phyloP scores from a whole-genome alignment of 2,888 invertebrate species.

The Mythimna lalbum region DNA sequence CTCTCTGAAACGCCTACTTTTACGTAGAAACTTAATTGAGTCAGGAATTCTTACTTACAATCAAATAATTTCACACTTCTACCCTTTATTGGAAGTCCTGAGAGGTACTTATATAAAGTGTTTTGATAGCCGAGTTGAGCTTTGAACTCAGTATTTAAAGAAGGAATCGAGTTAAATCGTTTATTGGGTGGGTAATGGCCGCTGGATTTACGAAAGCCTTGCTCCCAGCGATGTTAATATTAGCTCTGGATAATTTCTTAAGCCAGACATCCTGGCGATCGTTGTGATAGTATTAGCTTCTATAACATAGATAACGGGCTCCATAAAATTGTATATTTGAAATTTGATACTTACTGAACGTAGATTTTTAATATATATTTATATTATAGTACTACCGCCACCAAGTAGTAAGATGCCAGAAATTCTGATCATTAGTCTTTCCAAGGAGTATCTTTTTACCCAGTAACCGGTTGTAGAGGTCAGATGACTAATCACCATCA shows the following conservation, averaged over 20 bases:
- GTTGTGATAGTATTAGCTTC: background rate
- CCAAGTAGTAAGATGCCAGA: too few species aligned
- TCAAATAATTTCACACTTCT: constrained; percentile 56
- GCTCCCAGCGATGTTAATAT: constrained; percentile 45
- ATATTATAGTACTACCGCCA: too few species aligned
- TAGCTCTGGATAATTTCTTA: constrained; percentile 31
- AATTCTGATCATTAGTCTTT: too few species aligned
- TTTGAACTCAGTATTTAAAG: constrained; percentile 51
- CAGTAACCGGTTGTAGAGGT: too few species aligned
- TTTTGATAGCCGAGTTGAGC: constrained; percentile 52
- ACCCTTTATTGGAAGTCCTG: constrained; percentile 53
- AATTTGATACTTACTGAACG: background rate
- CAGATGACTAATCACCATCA: too few species aligned
- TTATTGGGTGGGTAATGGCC: constrained; percentile 48
- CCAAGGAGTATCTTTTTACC: too few species aligned
- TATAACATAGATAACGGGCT: background rate
- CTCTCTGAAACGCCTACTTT: constrained; percentile 35
- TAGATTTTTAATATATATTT: too few species aligned
- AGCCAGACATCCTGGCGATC: constrained; percentile 13
- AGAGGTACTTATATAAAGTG: constrained; percentile 54
- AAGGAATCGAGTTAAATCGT: constrained; percentile 53
- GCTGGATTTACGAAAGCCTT: constrained; percentile 20
- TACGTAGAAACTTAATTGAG: constrained; percentile 59
- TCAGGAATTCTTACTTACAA: constrained; percentile 50
- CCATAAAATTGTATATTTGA: background rate